Evolutionary conservation across 2,113 vertebrate genomes (phyloP).

Genomic region (Thymallus thymallus): DNA sequence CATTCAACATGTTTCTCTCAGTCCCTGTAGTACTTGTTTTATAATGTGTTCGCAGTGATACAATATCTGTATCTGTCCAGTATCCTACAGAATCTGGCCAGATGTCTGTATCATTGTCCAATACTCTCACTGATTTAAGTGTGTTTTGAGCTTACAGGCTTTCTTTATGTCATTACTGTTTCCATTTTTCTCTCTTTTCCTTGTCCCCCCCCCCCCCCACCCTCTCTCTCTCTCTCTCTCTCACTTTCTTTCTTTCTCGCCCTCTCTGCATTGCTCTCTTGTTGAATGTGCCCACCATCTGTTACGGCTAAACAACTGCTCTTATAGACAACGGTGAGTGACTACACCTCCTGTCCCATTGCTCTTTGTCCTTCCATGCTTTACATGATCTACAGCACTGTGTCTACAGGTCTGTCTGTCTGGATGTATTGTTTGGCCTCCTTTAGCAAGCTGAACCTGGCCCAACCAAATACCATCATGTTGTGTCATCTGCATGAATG

Average conservation of each 20-base stretch:
- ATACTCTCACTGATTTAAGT: constrained; percentile 26
- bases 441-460: no score
- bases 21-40: neutral
- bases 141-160: constrained; percentile 34
- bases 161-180: constrained; percentile 43
- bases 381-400: neutral
- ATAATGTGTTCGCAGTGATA: neutral
- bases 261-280: constrained; percentile 34
- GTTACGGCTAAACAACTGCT: constrained; percentile 32
- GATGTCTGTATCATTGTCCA: constrained; percentile 26
- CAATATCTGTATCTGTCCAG: constrained; percentile 1
- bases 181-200: constrained; percentile 32
- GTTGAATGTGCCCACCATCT: constrained; percentile 54
- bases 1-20: neutral
- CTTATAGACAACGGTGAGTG: constrained; percentile 75
- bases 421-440: no score
- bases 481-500: neutral
- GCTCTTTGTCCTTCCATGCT: neutral
- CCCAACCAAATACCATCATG: no score
- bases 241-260: constrained; percentile 9
- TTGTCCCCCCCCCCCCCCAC: constrained; percentile 4
- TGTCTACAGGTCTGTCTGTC: no score
- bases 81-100: constrained; percentile 2
- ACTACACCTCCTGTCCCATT: constrained; percentile 21
- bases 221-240: constrained; percentile 24